phyloP scores from a whole-genome alignment of 2,113 vertebrate genomes.

The Nipponia nippon region DNA sequence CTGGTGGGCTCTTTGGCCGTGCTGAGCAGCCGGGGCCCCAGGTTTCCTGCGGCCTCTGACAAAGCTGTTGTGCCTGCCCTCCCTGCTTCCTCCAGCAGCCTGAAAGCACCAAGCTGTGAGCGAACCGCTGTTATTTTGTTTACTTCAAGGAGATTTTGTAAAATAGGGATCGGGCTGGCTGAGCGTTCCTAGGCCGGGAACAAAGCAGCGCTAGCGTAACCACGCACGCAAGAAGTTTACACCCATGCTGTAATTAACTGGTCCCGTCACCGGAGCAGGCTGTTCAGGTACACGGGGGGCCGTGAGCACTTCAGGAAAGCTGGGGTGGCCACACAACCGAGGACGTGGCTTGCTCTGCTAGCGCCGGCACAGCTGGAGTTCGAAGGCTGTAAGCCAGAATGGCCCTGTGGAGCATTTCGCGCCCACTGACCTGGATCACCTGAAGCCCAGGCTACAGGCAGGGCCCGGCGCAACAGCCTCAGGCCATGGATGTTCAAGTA shows the following conservation, averaged over 20 bases:
- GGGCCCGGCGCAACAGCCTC: neutral
- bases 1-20: neutral
- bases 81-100: neutral
- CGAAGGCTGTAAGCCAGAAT: neutral
- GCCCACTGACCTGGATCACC: neutral
- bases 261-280: neutral
- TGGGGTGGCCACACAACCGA: fast-evolving
- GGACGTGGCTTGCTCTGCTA: fast-evolving
- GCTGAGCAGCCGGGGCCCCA: neutral
- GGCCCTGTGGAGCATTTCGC: neutral
- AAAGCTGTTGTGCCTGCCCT: neutral
- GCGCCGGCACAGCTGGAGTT: fast-evolving
- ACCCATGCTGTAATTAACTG: neutral
- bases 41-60: neutral
- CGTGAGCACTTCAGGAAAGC: neutral
- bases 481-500: fast-evolving
- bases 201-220: too few relatives aligned
- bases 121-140: neutral
- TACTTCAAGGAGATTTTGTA: neutral
- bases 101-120: neutral
- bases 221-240: neutral
- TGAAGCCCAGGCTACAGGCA: neutral
- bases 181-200: neutral
- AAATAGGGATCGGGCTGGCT: neutral
- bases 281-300: neutral